Conservation (phyloP, 1,140 invertebrate genomes). For the Cotesia typhae region DNA sequence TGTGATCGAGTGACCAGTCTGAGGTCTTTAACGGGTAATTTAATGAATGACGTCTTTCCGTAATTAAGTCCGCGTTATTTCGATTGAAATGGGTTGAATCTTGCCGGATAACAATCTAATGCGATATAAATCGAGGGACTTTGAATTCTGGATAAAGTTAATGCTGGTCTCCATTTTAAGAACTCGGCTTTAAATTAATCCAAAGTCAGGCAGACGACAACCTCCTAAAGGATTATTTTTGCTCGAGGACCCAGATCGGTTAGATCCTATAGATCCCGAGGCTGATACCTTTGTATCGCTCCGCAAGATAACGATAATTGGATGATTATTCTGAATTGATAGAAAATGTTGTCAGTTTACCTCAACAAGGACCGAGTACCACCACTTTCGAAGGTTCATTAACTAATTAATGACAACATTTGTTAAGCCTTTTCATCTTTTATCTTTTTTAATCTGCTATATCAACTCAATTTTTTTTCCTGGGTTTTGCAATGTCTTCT, state of each 20-base stretch:
- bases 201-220: slow-evolving; percentile 27
- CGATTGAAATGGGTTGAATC: slow-evolving; percentile 24
- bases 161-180: slow-evolving; percentile 19
- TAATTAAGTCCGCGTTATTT: slow-evolving; percentile 40
- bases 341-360: slow-evolving; percentile 40
- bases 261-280: slow-evolving; percentile 37
- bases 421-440: slow-evolving; percentile 6
- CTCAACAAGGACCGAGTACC: slow-evolving; percentile 2
- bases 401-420: slow-evolving; percentile 41
- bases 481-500: no score
- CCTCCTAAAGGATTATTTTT: slow-evolving; percentile 8
- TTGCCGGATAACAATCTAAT: slow-evolving; percentile 39
- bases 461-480: no score
- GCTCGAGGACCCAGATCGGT: slow-evolving; percentile 20
- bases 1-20: slow-evolving; percentile 31
- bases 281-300: slow-evolving; percentile 47
- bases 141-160: slow-evolving; percentile 28
- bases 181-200: slow-evolving; percentile 38
- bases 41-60: slow-evolving; percentile 38
- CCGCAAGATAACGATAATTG: slow-evolving; percentile 48
- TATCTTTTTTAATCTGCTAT: neutral
- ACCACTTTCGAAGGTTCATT: slow-evolving; percentile 26
- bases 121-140: slow-evolving; percentile 43
- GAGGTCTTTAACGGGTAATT: slow-evolving; percentile 6
- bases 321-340: slow-evolving; percentile 43